Evolutionary conservation across 2,113 vertebrate genomes (phyloP), one percentile per base, ranked within the genome.

Genomic region (Vicugna pacos): DNA sequence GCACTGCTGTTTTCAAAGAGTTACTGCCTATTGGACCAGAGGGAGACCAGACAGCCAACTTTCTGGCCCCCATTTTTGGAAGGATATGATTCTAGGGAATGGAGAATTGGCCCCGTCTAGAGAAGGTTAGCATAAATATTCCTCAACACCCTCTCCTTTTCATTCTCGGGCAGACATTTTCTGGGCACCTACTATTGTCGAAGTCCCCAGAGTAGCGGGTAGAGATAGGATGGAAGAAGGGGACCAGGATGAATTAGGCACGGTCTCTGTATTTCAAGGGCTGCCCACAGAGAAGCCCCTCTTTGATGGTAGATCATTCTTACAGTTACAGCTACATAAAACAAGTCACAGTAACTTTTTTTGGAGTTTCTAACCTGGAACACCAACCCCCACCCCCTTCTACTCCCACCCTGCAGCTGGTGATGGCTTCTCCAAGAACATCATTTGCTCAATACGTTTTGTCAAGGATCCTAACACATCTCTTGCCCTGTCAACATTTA

Each of bases 401-500:
- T 1, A 19, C 9, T 6, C 4, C 8, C 1, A 42, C 1, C 72
- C 6, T 70, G 20, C 20, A n/a, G 6, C 24, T 8, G 12, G n/a
- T n/a, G 70, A 20, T 54, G n/a, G 56, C 32, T 46, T 92, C 75
- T 93, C 38, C 35, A 65, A 75, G 50, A 87, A 56, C 48, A 1
- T 46, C 60, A 72, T 62, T 82, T 77, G 15, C 38, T 75, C 65
- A 56, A 50, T 70, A 2, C 6, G 2, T 70, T 96, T 89, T 79
- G 75, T 87, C 73, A 62, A 91, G 87, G 24, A 85, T 85, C 73
- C 46, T 81, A 77, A 64, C 1, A 81, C 64, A 2, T 73, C 58
- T 95, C 38, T 3, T 90, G 28, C 60, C 64, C 42, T 60, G 6
- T 56, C 58, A 46, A 22, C 52, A 76, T 80, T 94, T 96, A 60